Conservation (phyloP, 2,888 invertebrate species). For the Lamellibrachia satsuma region DNA sequence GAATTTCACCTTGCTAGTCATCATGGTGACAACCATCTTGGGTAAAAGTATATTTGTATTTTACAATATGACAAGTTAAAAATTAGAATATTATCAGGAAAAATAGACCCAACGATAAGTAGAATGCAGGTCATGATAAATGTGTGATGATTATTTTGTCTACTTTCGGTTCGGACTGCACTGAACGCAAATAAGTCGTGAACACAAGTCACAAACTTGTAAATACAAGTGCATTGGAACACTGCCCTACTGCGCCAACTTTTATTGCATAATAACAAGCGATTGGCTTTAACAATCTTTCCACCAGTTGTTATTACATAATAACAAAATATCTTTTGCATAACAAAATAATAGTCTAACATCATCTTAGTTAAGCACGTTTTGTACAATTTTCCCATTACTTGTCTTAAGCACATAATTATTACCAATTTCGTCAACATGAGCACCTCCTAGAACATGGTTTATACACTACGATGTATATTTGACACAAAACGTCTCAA, state of each 20-base stretch:
- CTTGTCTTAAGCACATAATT: background rate
- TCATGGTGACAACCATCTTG: no score
- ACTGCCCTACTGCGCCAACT: background rate
- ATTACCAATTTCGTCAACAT: background rate
- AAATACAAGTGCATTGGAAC: no score
- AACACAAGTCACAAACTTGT: no score
- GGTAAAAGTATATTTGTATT: no score
- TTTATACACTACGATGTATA: background rate
- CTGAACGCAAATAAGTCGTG: no score
- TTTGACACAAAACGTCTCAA: background rate
- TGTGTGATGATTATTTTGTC: no score
- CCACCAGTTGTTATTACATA: background rate
- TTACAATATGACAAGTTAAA: no score
- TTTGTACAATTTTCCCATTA: background rate
- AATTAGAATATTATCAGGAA: no score
- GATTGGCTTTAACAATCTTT: background rate
- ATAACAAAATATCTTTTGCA: background rate
- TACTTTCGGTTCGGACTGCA: no score
- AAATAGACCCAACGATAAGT: no score
- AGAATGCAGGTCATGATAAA: no score
- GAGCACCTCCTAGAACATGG: background rate
- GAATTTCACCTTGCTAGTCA: no score
- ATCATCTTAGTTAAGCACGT: background rate
- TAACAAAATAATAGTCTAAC: conserved; percentile 3
- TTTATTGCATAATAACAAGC: background rate